A percentile compares a stretch with the other conserved stretches of the same genome.
These are phyloP conservation scores for Lamprotornis superbus DNA, from an alignment of 2,113 vertebrate genomes.

Conservation along the genomic window DNA sequence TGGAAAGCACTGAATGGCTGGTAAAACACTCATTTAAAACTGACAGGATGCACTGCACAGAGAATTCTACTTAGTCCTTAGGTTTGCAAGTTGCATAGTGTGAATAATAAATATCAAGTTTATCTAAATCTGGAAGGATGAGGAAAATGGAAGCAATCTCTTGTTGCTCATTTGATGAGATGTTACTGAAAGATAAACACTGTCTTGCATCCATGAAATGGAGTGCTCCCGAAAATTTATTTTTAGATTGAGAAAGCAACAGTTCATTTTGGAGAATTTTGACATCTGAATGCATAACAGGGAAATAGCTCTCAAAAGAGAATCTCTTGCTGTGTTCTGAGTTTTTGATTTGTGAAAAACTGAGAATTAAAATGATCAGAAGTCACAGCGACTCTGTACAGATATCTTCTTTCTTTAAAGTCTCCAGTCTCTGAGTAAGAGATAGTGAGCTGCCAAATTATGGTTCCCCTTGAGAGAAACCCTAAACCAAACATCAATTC, in stretches of 20 bases:
- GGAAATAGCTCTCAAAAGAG: background rate
- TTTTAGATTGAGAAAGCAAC: background rate
- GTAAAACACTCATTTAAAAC: background rate
- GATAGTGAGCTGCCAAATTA: background rate
- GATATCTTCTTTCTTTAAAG: background rate
- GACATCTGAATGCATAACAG: background rate
- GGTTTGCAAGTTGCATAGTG: background rate
- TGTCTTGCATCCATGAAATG: background rate
- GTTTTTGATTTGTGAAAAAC: background rate
- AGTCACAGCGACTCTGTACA: background rate
- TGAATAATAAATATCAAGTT: conserved; percentile 40
- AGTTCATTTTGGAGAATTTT: background rate
- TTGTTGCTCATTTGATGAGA: background rate
- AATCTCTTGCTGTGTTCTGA: background rate
- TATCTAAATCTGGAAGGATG: background rate
- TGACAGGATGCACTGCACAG: background rate
- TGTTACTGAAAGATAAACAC: background rate
- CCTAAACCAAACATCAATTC: background rate
- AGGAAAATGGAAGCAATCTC: background rate
- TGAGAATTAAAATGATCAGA: background rate
- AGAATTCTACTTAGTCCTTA: background rate
- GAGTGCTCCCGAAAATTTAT: background rate
- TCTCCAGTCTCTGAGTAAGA: background rate
- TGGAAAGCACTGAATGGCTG: background rate
- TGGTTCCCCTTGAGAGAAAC: background rate